These are phyloP conservation scores for Nycteola revayana DNA, from an alignment of 2,888 invertebrate species.

Conservation along the genomic window DNA sequence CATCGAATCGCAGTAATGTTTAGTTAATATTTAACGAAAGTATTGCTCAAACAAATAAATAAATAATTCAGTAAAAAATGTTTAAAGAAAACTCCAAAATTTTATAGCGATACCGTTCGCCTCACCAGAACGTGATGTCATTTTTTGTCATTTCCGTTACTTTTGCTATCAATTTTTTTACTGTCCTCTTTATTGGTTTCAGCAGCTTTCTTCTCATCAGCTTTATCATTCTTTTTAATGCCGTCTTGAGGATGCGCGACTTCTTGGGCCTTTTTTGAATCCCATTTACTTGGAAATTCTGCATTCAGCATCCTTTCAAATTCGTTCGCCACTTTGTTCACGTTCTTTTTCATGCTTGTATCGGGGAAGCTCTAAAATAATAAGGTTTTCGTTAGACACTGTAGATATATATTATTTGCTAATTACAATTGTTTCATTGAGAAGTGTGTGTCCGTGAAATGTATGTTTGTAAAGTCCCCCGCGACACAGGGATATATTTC, in stretches of 20 bases:
- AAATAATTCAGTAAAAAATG: constrained; percentile 45
- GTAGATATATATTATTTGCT: no score
- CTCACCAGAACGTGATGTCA: constrained; percentile 29
- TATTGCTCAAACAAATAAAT: constrained; percentile 43
- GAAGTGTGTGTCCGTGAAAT: no score
- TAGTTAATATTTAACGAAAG: background rate
- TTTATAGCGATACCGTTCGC: constrained; percentile 35
- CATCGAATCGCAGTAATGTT: constrained; percentile 21
- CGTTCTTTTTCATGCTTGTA: constrained; percentile 65
- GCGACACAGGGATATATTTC: no score
- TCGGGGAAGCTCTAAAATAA: constrained; percentile 66
- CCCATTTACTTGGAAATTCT: constrained; percentile 66
- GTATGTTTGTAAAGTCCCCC: no score
- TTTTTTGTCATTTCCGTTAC: constrained; percentile 49
- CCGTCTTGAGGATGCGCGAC: constrained; percentile 38
- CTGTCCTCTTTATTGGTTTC: constrained; percentile 48
- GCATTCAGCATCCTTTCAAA: constrained; percentile 71
- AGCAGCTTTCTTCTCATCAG: constrained; percentile 36
- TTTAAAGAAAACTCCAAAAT: constrained; percentile 54
- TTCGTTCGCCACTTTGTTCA: constrained; percentile 69
- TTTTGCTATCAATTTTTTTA: constrained; percentile 49
- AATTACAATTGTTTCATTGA: no score
- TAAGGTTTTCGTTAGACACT: no score
- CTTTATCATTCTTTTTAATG: constrained; percentile 49
- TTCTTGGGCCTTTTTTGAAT: constrained; percentile 56